phyloP scores from a whole-genome alignment of 1,140 invertebrate genomes.

The Megalonaias nervosa region DNA sequence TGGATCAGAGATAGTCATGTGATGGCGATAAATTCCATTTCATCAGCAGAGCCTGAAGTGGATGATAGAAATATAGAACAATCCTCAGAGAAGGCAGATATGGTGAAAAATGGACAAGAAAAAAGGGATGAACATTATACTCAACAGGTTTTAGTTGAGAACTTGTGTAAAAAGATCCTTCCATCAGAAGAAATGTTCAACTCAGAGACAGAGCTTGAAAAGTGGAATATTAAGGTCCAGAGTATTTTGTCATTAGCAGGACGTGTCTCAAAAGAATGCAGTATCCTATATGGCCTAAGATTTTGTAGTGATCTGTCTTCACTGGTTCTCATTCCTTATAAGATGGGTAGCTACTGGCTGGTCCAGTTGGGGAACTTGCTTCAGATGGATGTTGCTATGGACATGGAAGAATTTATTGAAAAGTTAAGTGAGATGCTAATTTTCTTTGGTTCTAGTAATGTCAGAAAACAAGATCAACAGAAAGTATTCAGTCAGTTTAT shows the following conservation, averaged over 20 bases:
- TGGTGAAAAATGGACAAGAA: no score
- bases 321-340: neutral
- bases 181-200: slow-evolving; percentile 2
- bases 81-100: no score
- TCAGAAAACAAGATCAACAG: no score
- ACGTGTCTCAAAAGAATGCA: slow-evolving; percentile 1
- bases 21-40: no score
- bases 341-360: neutral
- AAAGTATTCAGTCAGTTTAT: no score
- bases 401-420: neutral
- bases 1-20: no score
- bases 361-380: neutral
- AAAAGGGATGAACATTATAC: no score
- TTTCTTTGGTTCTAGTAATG: no score
- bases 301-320: slow-evolving; percentile 6
- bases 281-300: neutral
- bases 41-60: no score
- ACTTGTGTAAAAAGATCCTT: slow-evolving; percentile 2
- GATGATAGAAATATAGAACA: no score
- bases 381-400: neutral
- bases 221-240: neutral
- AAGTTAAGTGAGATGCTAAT: no score
- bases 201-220: neutral
- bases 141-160: neutral
- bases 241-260: neutral